Evolutionary conservation across 2,888 invertebrate genomes (phyloP).

Genomic region (Acleris sparsana): DNA sequence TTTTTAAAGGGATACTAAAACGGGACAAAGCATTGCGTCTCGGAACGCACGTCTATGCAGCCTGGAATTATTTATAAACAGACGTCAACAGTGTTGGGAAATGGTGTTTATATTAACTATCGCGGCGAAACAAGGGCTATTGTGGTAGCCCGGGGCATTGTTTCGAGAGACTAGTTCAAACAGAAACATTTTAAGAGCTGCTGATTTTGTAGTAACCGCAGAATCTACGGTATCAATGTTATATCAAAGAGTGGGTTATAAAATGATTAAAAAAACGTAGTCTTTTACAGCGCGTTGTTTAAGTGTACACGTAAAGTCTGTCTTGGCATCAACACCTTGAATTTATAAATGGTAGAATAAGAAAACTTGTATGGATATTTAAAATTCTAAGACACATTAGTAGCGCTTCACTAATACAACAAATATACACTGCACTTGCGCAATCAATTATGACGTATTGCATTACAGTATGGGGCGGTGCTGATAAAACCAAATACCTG

Average conservation of each 20-base stretch:
- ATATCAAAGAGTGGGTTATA: too few species aligned
- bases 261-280: too few species aligned
- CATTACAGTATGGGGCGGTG: too few species aligned
- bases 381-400: too few species aligned
- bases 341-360: too few species aligned
- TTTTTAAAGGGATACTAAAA: slow-evolving; percentile 2
- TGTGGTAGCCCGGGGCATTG: slow-evolving; percentile 18
- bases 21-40: slow-evolving; percentile 3
- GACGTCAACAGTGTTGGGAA: slow-evolving; percentile 26
- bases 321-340: too few species aligned
- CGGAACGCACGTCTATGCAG: slow-evolving; percentile 12
- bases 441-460: too few species aligned
- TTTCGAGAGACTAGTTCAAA: background rate
- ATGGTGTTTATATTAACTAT: slow-evolving; percentile 31
- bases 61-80: slow-evolving; percentile 32
- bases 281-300: background rate
- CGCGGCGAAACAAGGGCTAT: slow-evolving; percentile 21
- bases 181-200: background rate
- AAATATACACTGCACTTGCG: too few species aligned
- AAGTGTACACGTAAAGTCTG: slow-evolving; percentile 16
- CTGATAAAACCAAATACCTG: too few species aligned
- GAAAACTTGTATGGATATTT: too few species aligned
- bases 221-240: too few species aligned
- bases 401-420: too few species aligned
- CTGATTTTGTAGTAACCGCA: background rate